Percentiles rank a stretch among this genome's conserved stretches.
phyloP scores from a whole-genome alignment of 2,888 invertebrate species.

The Chymomyza fuscimana region DNA sequence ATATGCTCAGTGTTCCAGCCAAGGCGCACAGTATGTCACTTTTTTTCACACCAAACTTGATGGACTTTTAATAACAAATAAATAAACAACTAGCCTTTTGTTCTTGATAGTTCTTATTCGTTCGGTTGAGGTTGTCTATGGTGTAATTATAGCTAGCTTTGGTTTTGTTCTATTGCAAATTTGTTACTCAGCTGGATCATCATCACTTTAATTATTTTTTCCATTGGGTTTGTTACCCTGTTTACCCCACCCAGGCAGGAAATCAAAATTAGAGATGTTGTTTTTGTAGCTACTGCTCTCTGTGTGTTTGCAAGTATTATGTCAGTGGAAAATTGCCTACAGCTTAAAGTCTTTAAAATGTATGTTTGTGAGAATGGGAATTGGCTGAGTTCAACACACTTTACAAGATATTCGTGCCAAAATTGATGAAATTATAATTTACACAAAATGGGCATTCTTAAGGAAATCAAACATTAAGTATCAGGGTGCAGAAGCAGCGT shows the following conservation, averaged over 20 bases:
- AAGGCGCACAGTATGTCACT: conserved; percentile 10
- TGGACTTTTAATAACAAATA: conserved; percentile 29
- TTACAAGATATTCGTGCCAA: not conserved
- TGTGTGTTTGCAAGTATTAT: not conserved
- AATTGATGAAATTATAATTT: not conserved
- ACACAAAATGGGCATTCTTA: not conserved
- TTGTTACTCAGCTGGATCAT: conserved; percentile 16
- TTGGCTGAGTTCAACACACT: not conserved
- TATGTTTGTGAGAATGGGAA: not conserved
- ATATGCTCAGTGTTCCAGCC: conserved; percentile 9
- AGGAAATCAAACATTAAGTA: not conserved
- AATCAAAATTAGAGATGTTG: conserved; percentile 50
- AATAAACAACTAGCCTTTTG: conserved; percentile 27
- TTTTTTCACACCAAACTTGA: conserved; percentile 21
- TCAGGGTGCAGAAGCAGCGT: not conserved
- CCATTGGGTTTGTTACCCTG: conserved; percentile 28
- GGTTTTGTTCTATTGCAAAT: conserved; percentile 40
- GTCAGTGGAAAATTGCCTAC: not conserved
- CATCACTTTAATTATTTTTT: conserved; percentile 47
- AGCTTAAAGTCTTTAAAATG: not conserved
- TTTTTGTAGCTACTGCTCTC: not conserved
- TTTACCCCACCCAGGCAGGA: conserved; percentile 41
- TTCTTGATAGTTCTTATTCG: conserved; percentile 18
- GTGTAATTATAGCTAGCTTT: conserved; percentile 5
- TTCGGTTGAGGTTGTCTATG: not conserved